phyloP scores from a whole-genome alignment of 2,797 vertebrate species.

The Poecilia wingei region DNA sequence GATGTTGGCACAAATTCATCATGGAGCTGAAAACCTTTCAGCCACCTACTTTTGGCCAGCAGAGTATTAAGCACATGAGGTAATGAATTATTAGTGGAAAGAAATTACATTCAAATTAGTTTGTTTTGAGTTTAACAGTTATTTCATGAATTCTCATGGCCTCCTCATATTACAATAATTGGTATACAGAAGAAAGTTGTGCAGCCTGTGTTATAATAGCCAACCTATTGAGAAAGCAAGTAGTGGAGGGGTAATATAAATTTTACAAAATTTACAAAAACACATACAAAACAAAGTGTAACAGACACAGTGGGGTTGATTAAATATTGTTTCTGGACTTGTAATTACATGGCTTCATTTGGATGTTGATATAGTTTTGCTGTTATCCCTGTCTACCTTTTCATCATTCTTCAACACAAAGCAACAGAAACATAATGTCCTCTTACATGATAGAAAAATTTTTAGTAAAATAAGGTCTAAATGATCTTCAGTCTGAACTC shows the following conservation, averaged over 20 bases:
- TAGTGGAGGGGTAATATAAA: slow-evolving; percentile 19
- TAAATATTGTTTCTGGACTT: slow-evolving; percentile 63
- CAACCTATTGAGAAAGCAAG: slow-evolving; percentile 35
- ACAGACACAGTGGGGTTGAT: slow-evolving; percentile 61
- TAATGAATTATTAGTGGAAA: slow-evolving; percentile 33
- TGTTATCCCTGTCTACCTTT: slow-evolving; percentile 46
- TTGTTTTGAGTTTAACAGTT: slow-evolving; percentile 47
- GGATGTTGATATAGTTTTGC: slow-evolving; percentile 68
- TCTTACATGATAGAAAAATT: slow-evolving; percentile 59
- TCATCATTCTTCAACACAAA: slow-evolving; percentile 60
- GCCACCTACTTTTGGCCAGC: slow-evolving; percentile 62
- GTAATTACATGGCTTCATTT: slow-evolving; percentile 76
- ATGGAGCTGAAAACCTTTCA: slow-evolving; percentile 63
- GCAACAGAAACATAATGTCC: slow-evolving; percentile 70
- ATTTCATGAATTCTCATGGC: slow-evolving; percentile 46
- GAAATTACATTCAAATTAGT: slow-evolving; percentile 36
- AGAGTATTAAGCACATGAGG: slow-evolving; percentile 37
- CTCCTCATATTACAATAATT: slow-evolving; percentile 55
- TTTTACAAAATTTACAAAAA: slow-evolving; percentile 59
- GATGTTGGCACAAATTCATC: slow-evolving; percentile 74
- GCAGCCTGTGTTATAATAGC: slow-evolving; percentile 46
- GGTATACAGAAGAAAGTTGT: slow-evolving; percentile 47
- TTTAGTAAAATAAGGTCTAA: slow-evolving; percentile 58
- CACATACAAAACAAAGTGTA: slow-evolving; percentile 54
- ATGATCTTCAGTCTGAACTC: slow-evolving; percentile 22